A percentile compares a stretch with the other conserved stretches of the same genome.
Conservation (phyloP, 1,140 invertebrate species). For the Ylistrum balloti region DNA sequence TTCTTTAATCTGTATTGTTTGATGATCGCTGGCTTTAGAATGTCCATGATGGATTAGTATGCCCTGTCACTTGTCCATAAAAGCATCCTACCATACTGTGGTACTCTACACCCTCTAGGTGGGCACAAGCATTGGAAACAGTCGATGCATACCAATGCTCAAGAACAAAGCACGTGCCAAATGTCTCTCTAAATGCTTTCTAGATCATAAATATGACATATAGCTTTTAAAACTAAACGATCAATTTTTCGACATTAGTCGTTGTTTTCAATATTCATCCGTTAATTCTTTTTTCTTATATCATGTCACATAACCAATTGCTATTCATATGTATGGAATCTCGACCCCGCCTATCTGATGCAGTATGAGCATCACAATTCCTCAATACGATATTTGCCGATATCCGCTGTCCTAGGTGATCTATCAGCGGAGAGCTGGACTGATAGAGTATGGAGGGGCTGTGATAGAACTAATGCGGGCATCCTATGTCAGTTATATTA, state of each 20-base stretch:
- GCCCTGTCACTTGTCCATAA: constrained; percentile 8
- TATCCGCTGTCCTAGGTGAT: not conserved
- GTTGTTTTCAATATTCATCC: constrained; percentile 19
- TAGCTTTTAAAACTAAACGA: not conserved
- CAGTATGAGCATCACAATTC: constrained; percentile 11
- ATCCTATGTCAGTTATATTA: not conserved
- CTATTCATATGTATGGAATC: not conserved
- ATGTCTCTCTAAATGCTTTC: not conserved
- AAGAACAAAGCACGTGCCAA: not conserved
- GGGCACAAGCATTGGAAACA: not conserved
- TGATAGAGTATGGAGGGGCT: constrained; percentile 1
- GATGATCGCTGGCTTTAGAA: not conserved
- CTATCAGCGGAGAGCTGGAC: not conserved
- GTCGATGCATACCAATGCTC: constrained; percentile 15
- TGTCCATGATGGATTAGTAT: not conserved
- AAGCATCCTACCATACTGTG: not conserved
- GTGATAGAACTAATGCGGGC: constrained; percentile 22
- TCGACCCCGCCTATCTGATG: not conserved
- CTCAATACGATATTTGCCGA: not conserved
- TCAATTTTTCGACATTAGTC: constrained; percentile 28
- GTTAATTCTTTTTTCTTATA: not conserved
- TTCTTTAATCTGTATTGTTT: not conserved
- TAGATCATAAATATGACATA: not conserved
- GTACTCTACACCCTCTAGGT: not conserved
- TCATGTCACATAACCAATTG: not conserved